Evolutionary conservation across 2,888 invertebrate species (phyloP), one percentile per base, ranked within the genome.

Genomic region (Operophtera brumata): DNA sequence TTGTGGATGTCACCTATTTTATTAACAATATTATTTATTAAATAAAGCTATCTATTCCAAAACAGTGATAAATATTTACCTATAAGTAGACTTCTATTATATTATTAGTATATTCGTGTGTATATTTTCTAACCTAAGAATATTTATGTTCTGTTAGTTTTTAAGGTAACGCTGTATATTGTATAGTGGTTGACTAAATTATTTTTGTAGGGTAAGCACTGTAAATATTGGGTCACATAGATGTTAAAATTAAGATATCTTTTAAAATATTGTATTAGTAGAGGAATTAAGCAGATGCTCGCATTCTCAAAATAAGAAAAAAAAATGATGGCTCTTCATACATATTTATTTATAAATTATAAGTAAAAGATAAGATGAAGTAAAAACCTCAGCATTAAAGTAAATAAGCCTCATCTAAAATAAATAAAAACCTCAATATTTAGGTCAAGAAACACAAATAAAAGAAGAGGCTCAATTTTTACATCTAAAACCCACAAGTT

Each of bases 121-220:
- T 61, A 62, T 52, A 61, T 58, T 65, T 78, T 78, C 73, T 77
- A 59, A 54, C 30, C 51, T 81, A 79, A 74, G 73, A 55, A 58
- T 84, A 84, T 85, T 85, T 86, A 85, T 85, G 83, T 80, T 81
- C 71, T 74, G 75, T 65, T 50, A 52, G 72, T 61, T 55, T 73
- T 65, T 77, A 75, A 72, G 59, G 70, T 65, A 58, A 69, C 71
- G 69, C 51, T 71, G 82, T 86, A 86, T 78, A 80, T 83, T 87
- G 86, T 89, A 89, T 85, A 88, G 84, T 77, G 78, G 78, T 84
- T 78, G 76, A 84, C 70, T 89, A 90, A 90, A 89, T 90, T 89
- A 90, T 90, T 90, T 89, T 87, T 89, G 79, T 89, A 88, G 89
- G 66, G 54, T 89, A 86, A 86, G 80, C 86, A 89, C 84, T 89